Conservation (phyloP, 2,113 vertebrate genomes). For the Emydura subglobosa region DNA sequence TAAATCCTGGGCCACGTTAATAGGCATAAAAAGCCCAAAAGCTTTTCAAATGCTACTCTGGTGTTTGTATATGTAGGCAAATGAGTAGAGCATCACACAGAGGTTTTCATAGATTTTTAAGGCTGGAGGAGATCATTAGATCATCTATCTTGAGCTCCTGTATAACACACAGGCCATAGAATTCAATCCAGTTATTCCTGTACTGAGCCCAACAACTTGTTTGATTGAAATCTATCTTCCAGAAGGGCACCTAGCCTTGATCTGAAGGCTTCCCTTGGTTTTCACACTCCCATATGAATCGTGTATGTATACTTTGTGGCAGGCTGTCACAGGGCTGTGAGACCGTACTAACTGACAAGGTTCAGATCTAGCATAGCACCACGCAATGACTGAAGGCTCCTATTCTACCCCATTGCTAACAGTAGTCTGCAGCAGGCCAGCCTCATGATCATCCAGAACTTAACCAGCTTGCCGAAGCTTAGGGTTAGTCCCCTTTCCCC, state of each 20-base stretch:
- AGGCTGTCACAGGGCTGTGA: neutral
- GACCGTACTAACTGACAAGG: neutral
- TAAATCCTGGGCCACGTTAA: neutral
- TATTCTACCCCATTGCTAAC: neutral
- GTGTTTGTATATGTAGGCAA: rapidly evolving
- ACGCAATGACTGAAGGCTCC: neutral
- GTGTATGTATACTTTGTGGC: neutral
- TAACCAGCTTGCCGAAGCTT: neutral
- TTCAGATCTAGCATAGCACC: neutral
- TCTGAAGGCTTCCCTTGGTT: rapidly evolving
- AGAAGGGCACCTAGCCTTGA: rapidly evolving
- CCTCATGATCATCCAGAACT: neutral
- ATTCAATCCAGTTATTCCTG: rapidly evolving
- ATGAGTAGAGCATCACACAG: neutral
- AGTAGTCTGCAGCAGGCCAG: neutral
- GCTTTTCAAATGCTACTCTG: neutral
- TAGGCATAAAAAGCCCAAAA: neutral
- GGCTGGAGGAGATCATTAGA: neutral
- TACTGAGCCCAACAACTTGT: rapidly evolving
- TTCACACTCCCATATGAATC: neutral
- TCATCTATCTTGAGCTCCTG: neutral
- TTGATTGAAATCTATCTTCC: rapidly evolving
- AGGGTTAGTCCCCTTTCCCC: neutral
- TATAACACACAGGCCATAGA: rapidly evolving
- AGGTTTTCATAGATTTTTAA: rapidly evolving